Base-by-base conservation (phyloP, 2,888 invertebrate genomes). In the Sinohyriopsis cumingii region DNA sequence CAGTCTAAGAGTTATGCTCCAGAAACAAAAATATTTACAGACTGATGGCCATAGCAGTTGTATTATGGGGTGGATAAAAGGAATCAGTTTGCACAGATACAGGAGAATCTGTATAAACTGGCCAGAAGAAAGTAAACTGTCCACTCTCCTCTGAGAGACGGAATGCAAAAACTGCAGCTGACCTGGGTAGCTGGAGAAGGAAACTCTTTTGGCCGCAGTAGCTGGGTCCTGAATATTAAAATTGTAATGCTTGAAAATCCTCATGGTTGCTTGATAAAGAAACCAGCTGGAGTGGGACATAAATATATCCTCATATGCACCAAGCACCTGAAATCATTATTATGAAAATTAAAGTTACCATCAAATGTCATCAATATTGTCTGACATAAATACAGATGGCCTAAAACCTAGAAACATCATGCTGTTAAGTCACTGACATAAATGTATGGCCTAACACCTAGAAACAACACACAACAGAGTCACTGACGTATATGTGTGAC, bases 241-340 rank as follows among this genome's bases (percentile, higher is more conserved):
- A 69, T 88, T 80, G 69, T 88, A 88, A 69, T 87, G 86, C 75
- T 89, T 89, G 80, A 79, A 89, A 56, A 89, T 89, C 66, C 89
- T 81, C 76, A 84, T 78, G 15, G 86, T 88, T n/a, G 86, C 84
- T 57, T 85, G 76, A 69, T 89, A 89, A 3, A 71, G 73, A 76
- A 89, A 89, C 89, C 89, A 89, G 63, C 86, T 86, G 28, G 87
- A 87, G 70, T 89, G 89, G 5, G 87, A 85, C 87, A 89, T 85
- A 69, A 82, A 89, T 15, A 89, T 69, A 69, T 89, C 82, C 66
- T 89, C 89, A 79, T 80, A 88, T 1, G 84, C 88, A 56, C 85
- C 86, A n/a, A 84, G 71, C 1, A 88, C 83, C 88, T 88, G 71
- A 0, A 78, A 72, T 53, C 15, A 45, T 45, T 24, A 24, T 59